Evolutionary conservation across 2,113 vertebrate species (phyloP).

Genomic region (Polyodon spathula): DNA sequence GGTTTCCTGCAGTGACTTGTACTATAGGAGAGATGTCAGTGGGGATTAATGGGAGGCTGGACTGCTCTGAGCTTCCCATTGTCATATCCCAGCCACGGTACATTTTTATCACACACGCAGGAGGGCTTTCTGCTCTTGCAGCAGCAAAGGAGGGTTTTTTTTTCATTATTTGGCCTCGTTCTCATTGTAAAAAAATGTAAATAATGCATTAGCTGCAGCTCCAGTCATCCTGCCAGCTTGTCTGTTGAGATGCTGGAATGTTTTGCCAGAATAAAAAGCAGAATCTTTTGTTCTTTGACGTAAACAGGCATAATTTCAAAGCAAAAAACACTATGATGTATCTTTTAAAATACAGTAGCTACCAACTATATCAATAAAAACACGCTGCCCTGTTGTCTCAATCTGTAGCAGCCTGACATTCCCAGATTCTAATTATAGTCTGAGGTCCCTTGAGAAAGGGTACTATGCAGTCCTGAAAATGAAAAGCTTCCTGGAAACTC

Average conservation of each 20-base stretch:
- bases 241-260: not conserved
- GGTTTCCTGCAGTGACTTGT: slow-evolving; percentile 61
- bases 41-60: slow-evolving; percentile 56
- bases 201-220: slow-evolving; percentile 46
- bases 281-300: not conserved
- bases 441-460: no score
- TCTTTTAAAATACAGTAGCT: no score
- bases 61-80: slow-evolving; percentile 58
- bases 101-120: slow-evolving; percentile 48
- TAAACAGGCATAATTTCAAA: no score
- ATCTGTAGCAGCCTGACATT: no score
- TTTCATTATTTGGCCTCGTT: slow-evolving; percentile 54
- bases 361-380: no score
- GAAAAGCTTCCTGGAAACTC: no score
- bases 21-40: slow-evolving; percentile 57
- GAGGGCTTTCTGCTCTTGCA: slow-evolving; percentile 55
- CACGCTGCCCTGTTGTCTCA: no score
- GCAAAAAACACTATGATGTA: no score
- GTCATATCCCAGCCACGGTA: slow-evolving; percentile 49
- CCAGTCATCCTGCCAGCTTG: not conserved
- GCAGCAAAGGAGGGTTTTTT: slow-evolving; percentile 45
- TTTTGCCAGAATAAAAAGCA: not conserved
- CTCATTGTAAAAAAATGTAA: slow-evolving; percentile 38
- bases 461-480: no score
- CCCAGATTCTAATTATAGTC: no score